These are phyloP conservation scores for Aldrovandia affinis DNA, from an alignment of 2,797 vertebrate species.

Conservation along the genomic window DNA sequence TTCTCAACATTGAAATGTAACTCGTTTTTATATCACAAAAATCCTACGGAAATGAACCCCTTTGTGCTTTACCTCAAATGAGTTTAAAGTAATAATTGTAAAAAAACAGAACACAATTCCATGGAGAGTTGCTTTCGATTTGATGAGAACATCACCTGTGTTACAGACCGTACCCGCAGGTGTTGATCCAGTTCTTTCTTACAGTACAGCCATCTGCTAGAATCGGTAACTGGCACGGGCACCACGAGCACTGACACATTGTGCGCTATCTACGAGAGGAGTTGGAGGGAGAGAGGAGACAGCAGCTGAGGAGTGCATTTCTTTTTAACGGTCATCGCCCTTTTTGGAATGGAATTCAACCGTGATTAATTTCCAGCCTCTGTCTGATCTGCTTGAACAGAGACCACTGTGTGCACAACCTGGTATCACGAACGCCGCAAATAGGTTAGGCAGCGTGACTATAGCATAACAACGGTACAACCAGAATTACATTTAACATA, in stretches of 20 bases:
- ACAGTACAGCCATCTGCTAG: background rate
- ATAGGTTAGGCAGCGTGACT: background rate
- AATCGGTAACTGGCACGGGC: background rate
- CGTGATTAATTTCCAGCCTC: background rate
- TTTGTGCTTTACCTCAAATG: background rate
- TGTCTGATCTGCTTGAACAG: background rate
- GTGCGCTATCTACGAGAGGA: background rate
- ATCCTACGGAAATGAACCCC: background rate
- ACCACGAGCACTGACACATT: slow-evolving; percentile 3
- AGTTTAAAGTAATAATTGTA: background rate
- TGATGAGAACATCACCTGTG: slow-evolving; percentile 10
- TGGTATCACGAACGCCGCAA: background rate
- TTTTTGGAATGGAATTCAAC: slow-evolving; percentile 4
- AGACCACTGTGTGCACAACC: background rate
- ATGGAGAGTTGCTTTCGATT: background rate
- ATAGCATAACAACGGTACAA: background rate
- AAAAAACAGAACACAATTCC: background rate
- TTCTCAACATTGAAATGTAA: background rate
- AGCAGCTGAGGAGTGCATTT: background rate
- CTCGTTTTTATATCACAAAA: background rate
- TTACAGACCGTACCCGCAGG: background rate
- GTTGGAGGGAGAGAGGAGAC: background rate
- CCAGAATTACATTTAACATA: no score
- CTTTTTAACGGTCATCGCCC: slow-evolving; percentile 14
- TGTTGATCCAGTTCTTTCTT: background rate